Percentiles rank a stretch among this genome's conserved stretches.
Evolutionary conservation across 2,888 invertebrate genomes (phyloP).

Genomic region (Nemurella pictetii): DNA sequence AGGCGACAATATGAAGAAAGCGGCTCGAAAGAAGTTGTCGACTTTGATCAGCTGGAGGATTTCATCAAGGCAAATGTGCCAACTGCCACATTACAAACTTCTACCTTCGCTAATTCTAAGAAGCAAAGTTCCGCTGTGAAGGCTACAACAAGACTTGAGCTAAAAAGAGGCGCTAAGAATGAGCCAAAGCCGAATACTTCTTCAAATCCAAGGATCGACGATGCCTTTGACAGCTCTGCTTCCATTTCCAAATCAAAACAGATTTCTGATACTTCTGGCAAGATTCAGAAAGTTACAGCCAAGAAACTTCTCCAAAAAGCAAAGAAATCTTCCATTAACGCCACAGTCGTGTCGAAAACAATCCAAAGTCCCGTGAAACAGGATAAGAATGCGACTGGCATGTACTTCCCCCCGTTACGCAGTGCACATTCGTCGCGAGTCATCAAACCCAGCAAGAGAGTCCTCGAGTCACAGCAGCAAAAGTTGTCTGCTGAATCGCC

Average conservation of each 20-base stretch:
- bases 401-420: slow-evolving; percentile 77
- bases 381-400: slow-evolving; percentile 46
- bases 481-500: slow-evolving; percentile 15
- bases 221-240: background rate
- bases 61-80: background rate
- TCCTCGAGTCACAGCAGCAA: slow-evolving; percentile 68
- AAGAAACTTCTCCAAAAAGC: slow-evolving; percentile 51
- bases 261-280: background rate
- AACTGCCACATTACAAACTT: background rate
- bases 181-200: slow-evolving; percentile 45
- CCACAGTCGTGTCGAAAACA: slow-evolving; percentile 45
- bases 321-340: slow-evolving; percentile 46
- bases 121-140: background rate
- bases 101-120: background rate
- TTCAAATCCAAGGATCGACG: background rate
- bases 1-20: background rate
- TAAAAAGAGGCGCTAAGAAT: slow-evolving; percentile 40
- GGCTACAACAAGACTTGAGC: background rate
- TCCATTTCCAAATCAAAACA: background rate
- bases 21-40: background rate
- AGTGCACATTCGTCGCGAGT: slow-evolving; percentile 85
- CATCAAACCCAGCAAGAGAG: slow-evolving; percentile 85
- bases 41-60: background rate
- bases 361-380: slow-evolving; percentile 46
- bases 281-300: slow-evolving; percentile 48